Base-by-base conservation (phyloP, 2,888 invertebrate species). In the Anoncus sp. region DNA sequence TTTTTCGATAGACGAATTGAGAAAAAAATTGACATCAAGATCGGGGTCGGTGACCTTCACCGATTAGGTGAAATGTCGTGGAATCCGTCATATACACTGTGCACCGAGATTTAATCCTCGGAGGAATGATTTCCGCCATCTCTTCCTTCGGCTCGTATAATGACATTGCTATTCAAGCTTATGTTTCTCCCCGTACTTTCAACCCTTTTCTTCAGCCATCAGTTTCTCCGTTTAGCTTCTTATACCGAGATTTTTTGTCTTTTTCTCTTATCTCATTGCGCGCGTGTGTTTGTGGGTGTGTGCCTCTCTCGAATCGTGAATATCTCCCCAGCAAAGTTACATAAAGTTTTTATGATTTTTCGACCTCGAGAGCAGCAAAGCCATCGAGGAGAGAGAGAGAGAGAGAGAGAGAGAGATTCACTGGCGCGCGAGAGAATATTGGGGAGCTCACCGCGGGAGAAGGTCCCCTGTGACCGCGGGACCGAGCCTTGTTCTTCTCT, bases 281-380 rank as follows among this genome's bases (percentile, higher is more conserved):
- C 18, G 38, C 18, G 35, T 14, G 27, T 40, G 9, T 2, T 14
- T 43, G 4, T n/a, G 12, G 16, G 9, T 57, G 12, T 16, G 35
- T 24, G 12, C 20, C 59, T 35, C 16, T 59, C 57, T 22, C 12
- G 31, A 69, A 47, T 45, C 74, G 57, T 73, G 73, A 81, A 87
- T 85, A 84, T 84, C 80, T 81, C 79, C 85, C 71, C 80, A n/a
- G 83, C 82, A 85, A 85, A 88, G 89, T 89, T 90, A 87, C 87
- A 90, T 90, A 90, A 89, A 90, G 85, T 89, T 89, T 90, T 90
- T 89, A 89, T 88, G 90, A 89, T 89, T 88, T 87, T 87, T 85
- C 86, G 84, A 87, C 85, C 86, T 85, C 83, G 10, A 20, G 45
- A 12, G 10, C 31, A 49, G n/a, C n/a, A 51, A 57, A 51, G 47